phyloP scores from a whole-genome alignment of 2,113 vertebrate genomes.

The Raphicerus campestris region DNA sequence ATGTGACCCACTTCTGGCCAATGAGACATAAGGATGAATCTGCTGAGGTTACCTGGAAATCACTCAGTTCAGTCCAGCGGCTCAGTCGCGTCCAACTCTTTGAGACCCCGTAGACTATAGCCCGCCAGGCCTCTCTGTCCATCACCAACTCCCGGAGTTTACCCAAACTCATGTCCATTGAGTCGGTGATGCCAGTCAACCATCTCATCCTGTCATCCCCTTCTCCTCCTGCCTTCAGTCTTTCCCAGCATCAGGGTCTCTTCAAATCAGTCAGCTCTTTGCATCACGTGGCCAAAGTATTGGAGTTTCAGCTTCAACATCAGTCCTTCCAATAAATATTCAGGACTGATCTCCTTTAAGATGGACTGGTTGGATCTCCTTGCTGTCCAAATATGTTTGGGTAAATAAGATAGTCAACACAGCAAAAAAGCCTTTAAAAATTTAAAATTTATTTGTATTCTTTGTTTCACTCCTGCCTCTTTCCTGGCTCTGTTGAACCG shows the following conservation, averaged over 20 bases:
- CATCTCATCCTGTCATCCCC: background rate
- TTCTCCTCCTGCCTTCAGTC: background rate
- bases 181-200: background rate
- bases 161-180: background rate
- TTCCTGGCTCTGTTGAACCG: background rate
- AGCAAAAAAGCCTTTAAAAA: background rate
- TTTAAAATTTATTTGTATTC: background rate
- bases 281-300: background rate
- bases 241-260: background rate
- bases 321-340: background rate
- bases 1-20: background rate
- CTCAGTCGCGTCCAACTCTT: accelerated
- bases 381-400: background rate
- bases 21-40: background rate
- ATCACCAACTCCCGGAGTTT: background rate
- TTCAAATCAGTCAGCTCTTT: background rate
- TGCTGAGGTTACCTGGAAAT: background rate
- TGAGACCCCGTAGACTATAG: background rate
- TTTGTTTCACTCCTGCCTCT: background rate
- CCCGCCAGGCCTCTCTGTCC: background rate
- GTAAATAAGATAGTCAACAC: background rate
- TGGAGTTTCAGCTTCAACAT: background rate
- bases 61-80: background rate
- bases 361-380: background rate
- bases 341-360: background rate